Evolutionary conservation across 2,888 invertebrate species (phyloP).

Genomic region (Tholera decimalis): DNA sequence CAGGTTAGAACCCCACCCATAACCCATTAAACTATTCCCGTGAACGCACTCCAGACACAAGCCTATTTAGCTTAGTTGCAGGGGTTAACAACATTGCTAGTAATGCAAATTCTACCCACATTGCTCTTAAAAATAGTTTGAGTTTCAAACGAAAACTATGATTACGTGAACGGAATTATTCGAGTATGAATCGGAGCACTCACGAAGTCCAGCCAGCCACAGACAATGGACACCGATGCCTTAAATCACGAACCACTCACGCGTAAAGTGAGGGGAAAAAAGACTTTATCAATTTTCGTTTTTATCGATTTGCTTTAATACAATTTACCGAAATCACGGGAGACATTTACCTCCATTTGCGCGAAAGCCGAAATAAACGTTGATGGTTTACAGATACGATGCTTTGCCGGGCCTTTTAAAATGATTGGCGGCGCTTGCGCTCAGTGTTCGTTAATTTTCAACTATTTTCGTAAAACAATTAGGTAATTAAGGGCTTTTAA

Average conservation of each 20-base stretch:
- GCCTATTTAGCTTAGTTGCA: too few relatives aligned
- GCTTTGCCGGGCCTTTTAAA: slow-evolving; percentile 68
- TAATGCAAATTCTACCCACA: too few relatives aligned
- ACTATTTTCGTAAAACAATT: slow-evolving; percentile 60
- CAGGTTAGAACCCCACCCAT: too few relatives aligned
- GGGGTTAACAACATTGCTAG: too few relatives aligned
- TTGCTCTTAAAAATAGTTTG: too few relatives aligned
- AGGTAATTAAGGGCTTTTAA: slow-evolving; percentile 53
- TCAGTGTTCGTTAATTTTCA: slow-evolving; percentile 51
- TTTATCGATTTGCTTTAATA: slow-evolving; percentile 81
- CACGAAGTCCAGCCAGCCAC: slow-evolving; percentile 66
- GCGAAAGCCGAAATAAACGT: slow-evolving; percentile 73
- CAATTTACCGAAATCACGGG: slow-evolving; percentile 81
- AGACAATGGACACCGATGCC: slow-evolving; percentile 74
- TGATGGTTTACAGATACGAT: slow-evolving; percentile 62
- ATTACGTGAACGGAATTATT: slow-evolving; percentile 70
- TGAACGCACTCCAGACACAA: too few relatives aligned
- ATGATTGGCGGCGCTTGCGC: slow-evolving; percentile 60
- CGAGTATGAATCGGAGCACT: slow-evolving; percentile 65
- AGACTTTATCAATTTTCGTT: slow-evolving; percentile 76
- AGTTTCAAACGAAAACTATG: slow-evolving; percentile 65
- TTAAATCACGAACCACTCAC: slow-evolving; percentile 87
- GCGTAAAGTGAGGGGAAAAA: slow-evolving; percentile 83
- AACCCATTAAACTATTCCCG: too few relatives aligned
- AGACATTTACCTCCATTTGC: slow-evolving; percentile 83